A percentile compares a stretch with the other conserved stretches of the same genome.
phyloP scores from a whole-genome alignment of 1,140 invertebrate genomes.

The Propsilocerus akamusi region DNA sequence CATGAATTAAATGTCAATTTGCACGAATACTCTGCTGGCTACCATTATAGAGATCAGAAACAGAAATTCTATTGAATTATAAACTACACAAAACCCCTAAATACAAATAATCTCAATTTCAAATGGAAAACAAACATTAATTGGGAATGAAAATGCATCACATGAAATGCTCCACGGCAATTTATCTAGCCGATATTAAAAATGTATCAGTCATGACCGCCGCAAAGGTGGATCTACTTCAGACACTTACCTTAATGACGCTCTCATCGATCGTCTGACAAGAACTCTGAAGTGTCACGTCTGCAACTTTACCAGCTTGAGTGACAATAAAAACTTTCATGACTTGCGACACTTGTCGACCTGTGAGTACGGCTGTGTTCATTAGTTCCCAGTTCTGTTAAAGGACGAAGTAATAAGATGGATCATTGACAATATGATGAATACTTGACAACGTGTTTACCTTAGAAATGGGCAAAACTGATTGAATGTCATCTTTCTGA shows the following conservation, averaged over 20 bases:
- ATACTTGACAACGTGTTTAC: slow-evolving; percentile 28
- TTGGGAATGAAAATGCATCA: too few relatives aligned
- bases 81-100: too few relatives aligned
- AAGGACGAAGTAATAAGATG: not conserved
- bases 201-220: too few relatives aligned
- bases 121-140: too few relatives aligned
- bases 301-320: slow-evolving; percentile 79
- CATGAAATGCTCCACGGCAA: too few relatives aligned
- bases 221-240: not conserved
- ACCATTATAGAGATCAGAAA: too few relatives aligned
- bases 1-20: too few relatives aligned
- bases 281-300: slow-evolving; percentile 87
- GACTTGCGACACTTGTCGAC: slow-evolving; percentile 78
- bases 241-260: slow-evolving; percentile 70
- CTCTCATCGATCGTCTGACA: slow-evolving; percentile 91
- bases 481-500: slow-evolving; percentile 86
- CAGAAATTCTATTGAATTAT: too few relatives aligned
- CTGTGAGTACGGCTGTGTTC: slow-evolving; percentile 89
- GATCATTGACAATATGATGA: not conserved
- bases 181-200: too few relatives aligned
- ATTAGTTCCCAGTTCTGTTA: slow-evolving; percentile 80
- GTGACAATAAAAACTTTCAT: slow-evolving; percentile 93
- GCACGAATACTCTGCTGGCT: too few relatives aligned
- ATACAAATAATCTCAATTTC: too few relatives aligned
- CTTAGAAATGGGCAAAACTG: slow-evolving; percentile 86